Base-by-base conservation (phyloP, 2,888 invertebrate genomes). In the Mystacides longicornis region DNA sequence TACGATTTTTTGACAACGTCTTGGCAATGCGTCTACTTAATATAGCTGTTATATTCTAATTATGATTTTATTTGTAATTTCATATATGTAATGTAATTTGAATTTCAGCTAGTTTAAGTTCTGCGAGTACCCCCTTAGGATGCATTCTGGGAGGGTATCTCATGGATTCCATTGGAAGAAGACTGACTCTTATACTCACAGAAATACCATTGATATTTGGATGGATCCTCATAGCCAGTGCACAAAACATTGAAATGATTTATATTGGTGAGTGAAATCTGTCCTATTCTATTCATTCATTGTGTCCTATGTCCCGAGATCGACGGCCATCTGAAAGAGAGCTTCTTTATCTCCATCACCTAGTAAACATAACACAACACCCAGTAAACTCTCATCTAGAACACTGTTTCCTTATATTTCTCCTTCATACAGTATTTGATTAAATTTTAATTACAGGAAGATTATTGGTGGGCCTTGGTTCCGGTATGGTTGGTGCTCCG, bases 401-500 rank as follows among this genome's bases (percentile, higher is more conserved):
- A n/a, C n/a, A n/a, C n/a, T n/a, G n/a, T n/a, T n/a, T n/a, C n/a
- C n/a, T n/a, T n/a, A n/a, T n/a, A n/a, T n/a, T n/a, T n/a, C n/a
- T n/a, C n/a, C n/a, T n/a, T n/a, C n/a, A n/a, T n/a, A n/a, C n/a
- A n/a, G n/a, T n/a, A n/a, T n/a, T n/a, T n/a, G n/a, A n/a, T n/a
- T n/a, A n/a, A n/a, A n/a, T n/a, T n/a, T n/a, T n/a, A 18, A 22
- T 3, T 51, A 18, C 65, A 50, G 78, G 76, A 2, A 73, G 87
- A 61, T 71, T 86, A 58, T 70, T 86, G 51, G 79, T 83, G 18
- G 87, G 88, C 0, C 72, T 86, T 20, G 84, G 84, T 0, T 83
- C 85, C 1, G 87, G 87, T 2, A 85, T 85, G 83, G 82, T 85
- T 23, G 85, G 85, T 0, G 85, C 85, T 0, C 85, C 85, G 1